Conservation (phyloP, 2,888 invertebrate genomes). For the Timema podura region DNA sequence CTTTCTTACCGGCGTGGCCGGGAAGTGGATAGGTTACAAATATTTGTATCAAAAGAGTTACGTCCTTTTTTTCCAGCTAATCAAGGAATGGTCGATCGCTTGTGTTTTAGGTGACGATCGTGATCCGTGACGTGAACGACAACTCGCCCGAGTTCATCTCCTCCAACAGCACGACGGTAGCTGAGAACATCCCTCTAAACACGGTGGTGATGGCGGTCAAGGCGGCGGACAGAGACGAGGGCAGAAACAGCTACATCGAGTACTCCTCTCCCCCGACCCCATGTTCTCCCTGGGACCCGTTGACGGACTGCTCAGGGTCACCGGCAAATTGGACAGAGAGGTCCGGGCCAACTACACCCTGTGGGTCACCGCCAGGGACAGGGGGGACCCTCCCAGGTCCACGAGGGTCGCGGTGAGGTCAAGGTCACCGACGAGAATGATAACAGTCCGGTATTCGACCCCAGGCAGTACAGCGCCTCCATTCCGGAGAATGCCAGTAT, state of each 20-base stretch:
- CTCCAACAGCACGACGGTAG: slow-evolving; percentile 70
- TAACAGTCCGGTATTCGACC: slow-evolving; percentile 84
- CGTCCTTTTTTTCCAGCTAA: no score
- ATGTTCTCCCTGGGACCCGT: slow-evolving; percentile 79
- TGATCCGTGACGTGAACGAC: slow-evolving; percentile 87
- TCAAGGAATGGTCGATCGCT: no score
- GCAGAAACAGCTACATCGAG: slow-evolving; percentile 85
- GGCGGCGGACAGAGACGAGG: slow-evolving; percentile 86
- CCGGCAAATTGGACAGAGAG: slow-evolving; percentile 83
- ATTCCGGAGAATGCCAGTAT: slow-evolving; percentile 92
- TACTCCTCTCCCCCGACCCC: slow-evolving; percentile 67
- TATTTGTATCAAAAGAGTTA: no score
- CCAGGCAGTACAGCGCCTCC: slow-evolving; percentile 83
- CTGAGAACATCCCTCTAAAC: slow-evolving; percentile 81
- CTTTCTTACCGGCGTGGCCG: no score
- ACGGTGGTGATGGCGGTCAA: slow-evolving; percentile 86
- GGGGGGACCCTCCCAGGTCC: slow-evolving; percentile 76
- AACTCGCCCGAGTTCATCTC: slow-evolving; percentile 83
- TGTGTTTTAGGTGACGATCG: slow-evolving; percentile 69
- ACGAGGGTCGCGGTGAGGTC: slow-evolving; percentile 67
- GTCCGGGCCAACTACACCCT: slow-evolving; percentile 68
- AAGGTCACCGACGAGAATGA: slow-evolving; percentile 84
- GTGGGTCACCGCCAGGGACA: slow-evolving; percentile 77
- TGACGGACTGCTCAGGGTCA: slow-evolving; percentile 81
- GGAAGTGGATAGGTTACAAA: no score